Evolutionary conservation across 2,797 vertebrate species (phyloP), one percentile per base, ranked within the genome.

Genomic region (Pygocentrus nattereri): DNA sequence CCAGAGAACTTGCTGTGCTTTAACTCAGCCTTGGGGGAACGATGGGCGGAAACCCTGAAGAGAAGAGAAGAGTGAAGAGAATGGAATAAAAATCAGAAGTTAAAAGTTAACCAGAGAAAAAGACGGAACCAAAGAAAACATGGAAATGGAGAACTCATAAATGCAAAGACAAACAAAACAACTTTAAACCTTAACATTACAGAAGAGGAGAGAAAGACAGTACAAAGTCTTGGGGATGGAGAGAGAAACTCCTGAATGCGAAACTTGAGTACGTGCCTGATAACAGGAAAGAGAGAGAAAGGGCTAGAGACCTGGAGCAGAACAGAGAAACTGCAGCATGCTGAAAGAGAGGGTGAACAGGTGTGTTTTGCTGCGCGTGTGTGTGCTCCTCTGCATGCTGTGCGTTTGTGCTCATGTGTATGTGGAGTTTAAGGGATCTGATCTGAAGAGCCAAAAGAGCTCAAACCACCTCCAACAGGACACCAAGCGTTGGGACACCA

Each of bases 391-490:
- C 78, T 91, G 90, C 0, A 90, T 91, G 16, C 89, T 95, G 84
- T 90, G 95, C 44, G 88, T 97, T 61, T 94, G 94, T 82, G 84
- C 95, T 70, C 95, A 96, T 80, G 87, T 97, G 67, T 94, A 94
- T 87, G 85, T 94, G 79, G 93, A 93, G 61, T 74, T 81, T n/a
- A n/a, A 70, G 7, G 80, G 78, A 54, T 81, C 25, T 78, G 64
- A 76, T 82, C 70, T 56, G 73, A 87, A 73, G 4, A 69, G 25
- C 16, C 84, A 87, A 89, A 56, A 30, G 49, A 78, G 75, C 47
- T 38, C 41, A 25, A 80, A 76, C 52, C 74, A 30, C 16, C 61
- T 59, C 8, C 41, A 50, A 44, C 73, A 58, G 21, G n/a, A 50
- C 50, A 5, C 27, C 50, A 85, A 79, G 85, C 79, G 0, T 58